Percentiles rank a stretch among this genome's conserved stretches.
Evolutionary conservation across 2,888 invertebrate genomes (phyloP).

Genomic region (Hecatera dysodea): DNA sequence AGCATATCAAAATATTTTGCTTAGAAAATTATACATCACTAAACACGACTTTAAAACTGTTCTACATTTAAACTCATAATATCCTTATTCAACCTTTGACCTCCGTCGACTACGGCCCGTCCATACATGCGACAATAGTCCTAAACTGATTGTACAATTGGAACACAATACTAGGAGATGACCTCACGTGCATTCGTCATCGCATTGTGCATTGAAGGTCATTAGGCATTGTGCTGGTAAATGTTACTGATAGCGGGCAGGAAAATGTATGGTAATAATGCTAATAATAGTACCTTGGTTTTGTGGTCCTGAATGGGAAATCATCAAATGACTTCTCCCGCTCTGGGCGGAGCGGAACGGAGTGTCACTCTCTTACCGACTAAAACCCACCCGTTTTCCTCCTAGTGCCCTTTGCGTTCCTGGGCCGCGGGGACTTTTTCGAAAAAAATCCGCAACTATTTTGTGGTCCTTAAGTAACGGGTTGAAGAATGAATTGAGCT

Average conservation of each 20-base stretch:
- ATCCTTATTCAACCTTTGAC: slow-evolving; percentile 21
- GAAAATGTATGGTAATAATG: slow-evolving; percentile 30
- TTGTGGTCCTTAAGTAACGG: slow-evolving; percentile 17
- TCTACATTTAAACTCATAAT: slow-evolving; percentile 21
- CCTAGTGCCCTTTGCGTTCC: too few relatives aligned
- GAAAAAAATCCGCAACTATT: too few relatives aligned
- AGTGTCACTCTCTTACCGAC: too few relatives aligned
- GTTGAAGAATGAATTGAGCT: not conserved
- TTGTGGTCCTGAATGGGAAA: too few relatives aligned
- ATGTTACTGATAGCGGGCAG: slow-evolving; percentile 35
- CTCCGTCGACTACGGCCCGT: slow-evolving; percentile 8
- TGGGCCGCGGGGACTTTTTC: too few relatives aligned
- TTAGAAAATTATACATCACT: too few relatives aligned
- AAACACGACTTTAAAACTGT: not conserved
- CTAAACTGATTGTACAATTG: slow-evolving; percentile 55
- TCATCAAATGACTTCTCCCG: too few relatives aligned
- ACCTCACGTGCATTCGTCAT: slow-evolving; percentile 63
- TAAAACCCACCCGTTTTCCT: too few relatives aligned
- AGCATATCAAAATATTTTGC: too few relatives aligned
- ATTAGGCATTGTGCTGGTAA: slow-evolving; percentile 36
- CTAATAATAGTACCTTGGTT: slow-evolving; percentile 21
- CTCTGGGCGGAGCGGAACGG: too few relatives aligned
- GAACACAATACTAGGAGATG: slow-evolving; percentile 39
- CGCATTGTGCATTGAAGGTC: slow-evolving; percentile 56
- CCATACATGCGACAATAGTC: slow-evolving; percentile 44